Percentiles rank a stretch among this genome's conserved stretches.
phyloP scores from a whole-genome alignment of 53 echinoderm and acorn worm genomes.

The Actinopyga echinites region DNA sequence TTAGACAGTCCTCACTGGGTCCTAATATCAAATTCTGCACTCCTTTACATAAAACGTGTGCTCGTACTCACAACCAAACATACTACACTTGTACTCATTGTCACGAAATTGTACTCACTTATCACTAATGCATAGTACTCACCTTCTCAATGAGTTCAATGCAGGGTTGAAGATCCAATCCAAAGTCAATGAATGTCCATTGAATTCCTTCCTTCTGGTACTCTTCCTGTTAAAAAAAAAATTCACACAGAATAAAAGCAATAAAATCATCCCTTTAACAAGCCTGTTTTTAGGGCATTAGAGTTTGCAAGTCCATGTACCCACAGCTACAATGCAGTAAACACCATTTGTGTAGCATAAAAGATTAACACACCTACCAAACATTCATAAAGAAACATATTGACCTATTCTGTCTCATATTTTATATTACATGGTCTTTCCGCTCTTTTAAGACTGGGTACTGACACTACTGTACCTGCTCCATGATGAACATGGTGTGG shows the following conservation, averaged over 20 bases:
- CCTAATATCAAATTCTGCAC: too few relatives aligned
- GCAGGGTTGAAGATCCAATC: constrained; percentile 98
- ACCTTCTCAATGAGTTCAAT: constrained; percentile 99
- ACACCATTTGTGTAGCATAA: too few relatives aligned
- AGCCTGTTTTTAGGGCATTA: too few relatives aligned
- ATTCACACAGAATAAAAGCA: constrained; percentile 8
- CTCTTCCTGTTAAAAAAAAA: constrained; percentile 76
- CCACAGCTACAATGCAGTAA: too few relatives aligned
- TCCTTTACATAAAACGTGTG: too few relatives aligned
- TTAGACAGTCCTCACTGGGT: too few relatives aligned
- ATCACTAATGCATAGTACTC: neutral
- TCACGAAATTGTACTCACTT: too few relatives aligned
- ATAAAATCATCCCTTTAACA: neutral
- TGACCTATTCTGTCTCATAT: neutral
- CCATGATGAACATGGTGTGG: constrained; percentile 99
- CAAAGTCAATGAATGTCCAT: constrained; percentile 99
- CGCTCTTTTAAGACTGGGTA: neutral
- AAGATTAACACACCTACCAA: too few relatives aligned
- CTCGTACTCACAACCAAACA: too few relatives aligned
- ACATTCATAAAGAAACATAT: too few relatives aligned
- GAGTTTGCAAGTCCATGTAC: too few relatives aligned
- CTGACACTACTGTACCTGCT: constrained; percentile 69
- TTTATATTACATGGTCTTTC: neutral
- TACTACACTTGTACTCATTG: too few relatives aligned
- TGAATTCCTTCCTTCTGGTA: constrained; percentile 94